Evolutionary conservation across 2,113 vertebrate genomes (phyloP), one percentile per base, ranked within the genome.

Genomic region (Dasyprocta punctata): DNA sequence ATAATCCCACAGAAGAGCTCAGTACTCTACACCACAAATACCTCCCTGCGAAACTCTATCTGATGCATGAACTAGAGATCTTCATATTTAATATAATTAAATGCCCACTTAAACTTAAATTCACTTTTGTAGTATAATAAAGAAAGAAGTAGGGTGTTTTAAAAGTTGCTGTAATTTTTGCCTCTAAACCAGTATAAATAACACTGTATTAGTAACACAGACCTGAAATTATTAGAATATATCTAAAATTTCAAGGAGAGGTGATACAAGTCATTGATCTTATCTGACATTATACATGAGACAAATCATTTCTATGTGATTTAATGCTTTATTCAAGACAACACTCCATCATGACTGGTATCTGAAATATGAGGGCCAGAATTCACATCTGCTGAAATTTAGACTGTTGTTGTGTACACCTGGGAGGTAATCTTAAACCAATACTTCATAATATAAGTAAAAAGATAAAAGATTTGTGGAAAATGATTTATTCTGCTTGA

Each of bases 181-280:
- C 81, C 17, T 89, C 52, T 41, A 78, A 94, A 83, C n/a, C 92
- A 63, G 49, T 63, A 49, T 65, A 87, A 93, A 82, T 60, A 33
- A 86, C 36, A 58, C 60, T 61, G 54, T 54, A 61, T 67, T 67
- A 67, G 9, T 52, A 63, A 13, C 61, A 33, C 28, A 30, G 61
- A 63, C 28, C n/a, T 71, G 63, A 84, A 71, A 49, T 63, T 14
- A 61, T 84, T 52, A 11, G 69, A 89, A 85, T 80, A 38, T 19
- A 89, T 3, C 3, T 78, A 88, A 84, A 71, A 89, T 58, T 89
- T 19, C 4, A 52, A 61, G 30, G 28, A 28, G 6, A 77, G 36
- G 30, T 47, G 60, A 63, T 6, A 26, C 47, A 67, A 52, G 22
- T 78, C 56, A 60, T 22, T 60, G 22, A 0, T 67, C 5, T 60